Evolutionary conservation across 2,888 invertebrate genomes (phyloP).

Genomic region (Apotomis betuletana): DNA sequence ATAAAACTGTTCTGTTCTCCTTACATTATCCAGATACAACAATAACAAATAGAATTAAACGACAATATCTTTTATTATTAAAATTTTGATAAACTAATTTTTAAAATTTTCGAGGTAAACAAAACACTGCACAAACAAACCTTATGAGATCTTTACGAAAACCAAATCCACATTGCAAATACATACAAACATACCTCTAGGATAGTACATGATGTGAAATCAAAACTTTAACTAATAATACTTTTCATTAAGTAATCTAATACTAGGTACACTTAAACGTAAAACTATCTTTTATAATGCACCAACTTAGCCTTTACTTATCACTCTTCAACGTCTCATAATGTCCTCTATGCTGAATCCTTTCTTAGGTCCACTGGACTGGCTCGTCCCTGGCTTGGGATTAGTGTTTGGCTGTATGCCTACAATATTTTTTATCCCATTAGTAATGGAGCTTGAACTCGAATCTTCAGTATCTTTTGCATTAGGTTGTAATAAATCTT

Average conservation of each 20-base stretch:
- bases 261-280: slow-evolving; percentile 52
- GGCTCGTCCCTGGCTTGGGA: slow-evolving; percentile 82
- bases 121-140: slow-evolving; percentile 84
- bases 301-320: slow-evolving; percentile 39
- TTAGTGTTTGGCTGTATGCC: slow-evolving; percentile 77
- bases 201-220: slow-evolving; percentile 63
- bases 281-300: slow-evolving; percentile 47
- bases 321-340: slow-evolving; percentile 88
- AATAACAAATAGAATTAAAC: slow-evolving; percentile 53
- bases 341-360: slow-evolving; percentile 96
- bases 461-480: slow-evolving; percentile 62
- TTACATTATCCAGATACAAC: slow-evolving; percentile 54
- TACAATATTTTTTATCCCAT: slow-evolving; percentile 80
- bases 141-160: slow-evolving; percentile 84
- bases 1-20: slow-evolving; percentile 55
- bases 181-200: slow-evolving; percentile 75
- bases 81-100: slow-evolving; percentile 58
- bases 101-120: slow-evolving; percentile 82
- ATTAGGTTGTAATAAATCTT: slow-evolving; percentile 58
- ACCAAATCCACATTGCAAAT: slow-evolving; percentile 78
- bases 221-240: slow-evolving; percentile 76
- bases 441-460: slow-evolving; percentile 71
- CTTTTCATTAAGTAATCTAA: slow-evolving; percentile 61
- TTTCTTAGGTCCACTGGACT: slow-evolving; percentile 87
- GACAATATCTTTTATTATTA: slow-evolving; percentile 34